These are phyloP conservation scores for Sabellastarte sp. DNA, from an alignment of 2,888 invertebrate species.

Conservation along the genomic window DNA sequence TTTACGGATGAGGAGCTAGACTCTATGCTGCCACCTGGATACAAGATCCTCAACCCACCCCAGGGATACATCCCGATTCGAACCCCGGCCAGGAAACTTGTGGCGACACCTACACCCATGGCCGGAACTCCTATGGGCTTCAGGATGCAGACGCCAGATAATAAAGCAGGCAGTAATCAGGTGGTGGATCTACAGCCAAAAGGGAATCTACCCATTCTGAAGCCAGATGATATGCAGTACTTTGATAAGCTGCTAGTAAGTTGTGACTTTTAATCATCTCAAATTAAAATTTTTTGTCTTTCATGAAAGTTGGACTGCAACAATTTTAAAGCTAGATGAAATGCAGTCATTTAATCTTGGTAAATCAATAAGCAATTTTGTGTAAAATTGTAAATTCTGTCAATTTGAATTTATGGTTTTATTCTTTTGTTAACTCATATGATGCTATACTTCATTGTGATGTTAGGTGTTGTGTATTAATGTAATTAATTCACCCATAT, in stretches of 20 bases:
- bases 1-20: constrained; percentile 96
- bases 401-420: no score
- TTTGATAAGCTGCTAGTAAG: constrained; percentile 89
- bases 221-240: constrained; percentile 99
- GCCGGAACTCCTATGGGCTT: constrained; percentile 57
- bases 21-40: constrained; percentile 95
- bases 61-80: constrained; percentile 93
- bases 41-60: constrained; percentile 91
- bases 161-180: constrained; percentile 59
- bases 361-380: no score
- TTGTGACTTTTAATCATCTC: no score
- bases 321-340: not conserved
- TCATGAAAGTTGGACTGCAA: not conserved
- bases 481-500: no score
- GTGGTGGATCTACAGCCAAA: constrained; percentile 97
- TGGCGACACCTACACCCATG: constrained; percentile 97
- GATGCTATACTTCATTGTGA: no score
- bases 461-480: no score
- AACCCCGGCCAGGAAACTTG: constrained; percentile 95
- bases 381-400: no score
- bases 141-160: constrained; percentile 60
- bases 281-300: not conserved
- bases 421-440: no score
- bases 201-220: constrained; percentile 94
- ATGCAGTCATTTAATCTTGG: no score